phyloP scores from a whole-genome alignment of 2,113 vertebrate genomes.

The Bambusicola thoracicus region DNA sequence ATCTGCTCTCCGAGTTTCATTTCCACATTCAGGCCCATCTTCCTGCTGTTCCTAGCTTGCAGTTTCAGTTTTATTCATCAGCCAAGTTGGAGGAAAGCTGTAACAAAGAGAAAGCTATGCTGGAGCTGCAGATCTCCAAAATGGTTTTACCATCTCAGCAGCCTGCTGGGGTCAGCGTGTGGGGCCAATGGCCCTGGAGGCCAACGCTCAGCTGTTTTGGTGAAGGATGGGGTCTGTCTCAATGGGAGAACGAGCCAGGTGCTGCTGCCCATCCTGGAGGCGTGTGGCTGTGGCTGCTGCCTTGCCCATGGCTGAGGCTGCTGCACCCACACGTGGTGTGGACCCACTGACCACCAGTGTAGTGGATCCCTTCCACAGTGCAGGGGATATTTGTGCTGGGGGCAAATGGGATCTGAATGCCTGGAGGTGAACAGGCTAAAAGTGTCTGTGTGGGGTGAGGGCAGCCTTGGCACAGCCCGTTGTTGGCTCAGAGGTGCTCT shows the following conservation, averaged over 20 bases:
- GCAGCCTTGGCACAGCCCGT: neutral
- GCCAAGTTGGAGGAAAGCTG: neutral
- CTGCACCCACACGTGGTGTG: rapidly evolving
- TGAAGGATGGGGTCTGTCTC: rapidly evolving
- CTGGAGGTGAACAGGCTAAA: neutral
- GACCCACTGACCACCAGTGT: neutral
- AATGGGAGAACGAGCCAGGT: rapidly evolving
- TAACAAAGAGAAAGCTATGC: neutral
- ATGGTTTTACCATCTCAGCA: too few relatives aligned
- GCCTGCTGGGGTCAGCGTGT: neutral
- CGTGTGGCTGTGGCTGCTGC: neutral
- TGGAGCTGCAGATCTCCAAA: neutral
- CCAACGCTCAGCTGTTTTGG: rapidly evolving
- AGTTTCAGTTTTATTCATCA: neutral
- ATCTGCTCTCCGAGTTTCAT: neutral
- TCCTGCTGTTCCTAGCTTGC: neutral
- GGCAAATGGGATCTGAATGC: neutral
- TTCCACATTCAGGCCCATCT: neutral
- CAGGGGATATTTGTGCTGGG: rapidly evolving
- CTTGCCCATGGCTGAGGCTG: neutral
- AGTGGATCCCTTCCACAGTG: neutral
- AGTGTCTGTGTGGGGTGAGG: too few relatives aligned
- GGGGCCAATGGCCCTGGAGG: rapidly evolving
- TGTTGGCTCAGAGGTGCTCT: rapidly evolving
- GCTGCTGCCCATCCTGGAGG: neutral